These are phyloP conservation scores for Cynoglossus semilaevis DNA, from an alignment of 2,113 vertebrate species.

Conservation along the genomic window DNA sequence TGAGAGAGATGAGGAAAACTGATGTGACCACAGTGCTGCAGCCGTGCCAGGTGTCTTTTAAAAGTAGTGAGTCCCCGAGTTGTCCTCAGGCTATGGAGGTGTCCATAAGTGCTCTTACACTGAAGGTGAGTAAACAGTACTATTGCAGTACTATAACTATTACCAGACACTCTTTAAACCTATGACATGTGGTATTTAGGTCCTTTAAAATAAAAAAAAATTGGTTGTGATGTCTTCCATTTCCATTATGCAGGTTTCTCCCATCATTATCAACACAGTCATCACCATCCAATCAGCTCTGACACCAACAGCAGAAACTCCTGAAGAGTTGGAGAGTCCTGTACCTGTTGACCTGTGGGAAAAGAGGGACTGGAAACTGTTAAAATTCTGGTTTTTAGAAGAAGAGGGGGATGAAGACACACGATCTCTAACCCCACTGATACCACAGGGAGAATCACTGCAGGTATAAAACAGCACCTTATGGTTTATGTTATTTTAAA, in stretches of 20 bases:
- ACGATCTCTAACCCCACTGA: conserved; percentile 67
- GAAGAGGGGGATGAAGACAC: conserved; percentile 78
- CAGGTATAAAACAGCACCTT: conserved; percentile 62
- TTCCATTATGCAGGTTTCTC: conserved; percentile 84
- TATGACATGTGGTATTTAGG: background rate
- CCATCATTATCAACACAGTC: conserved; percentile 97
- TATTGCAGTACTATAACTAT: background rate
- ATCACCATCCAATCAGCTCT: conserved; percentile 93
- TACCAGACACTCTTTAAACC: background rate
- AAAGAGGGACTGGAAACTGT: conserved; percentile 81
- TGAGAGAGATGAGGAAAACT: conserved; percentile 81
- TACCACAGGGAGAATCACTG: conserved; percentile 85
- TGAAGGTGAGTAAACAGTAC: conserved; percentile 77
- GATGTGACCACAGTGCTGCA: conserved; percentile 89
- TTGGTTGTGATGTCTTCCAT: background rate
- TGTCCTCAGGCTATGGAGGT: conserved; percentile 84
- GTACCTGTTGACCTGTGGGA: conserved; percentile 85
- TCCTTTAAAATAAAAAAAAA: no score
- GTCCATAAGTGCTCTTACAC: conserved; percentile 82
- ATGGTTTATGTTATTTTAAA: background rate
- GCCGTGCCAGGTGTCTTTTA: conserved; percentile 89
- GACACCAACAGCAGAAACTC: conserved; percentile 80
- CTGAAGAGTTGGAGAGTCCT: conserved; percentile 77
- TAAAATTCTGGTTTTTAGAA: conserved; percentile 96
- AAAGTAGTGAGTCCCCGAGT: conserved; percentile 72